A percentile compares a stretch with the other conserved stretches of the same genome.
Evolutionary conservation across 2,797 vertebrate genomes (phyloP).

Genomic region (Microhierax caerulescens): DNA sequence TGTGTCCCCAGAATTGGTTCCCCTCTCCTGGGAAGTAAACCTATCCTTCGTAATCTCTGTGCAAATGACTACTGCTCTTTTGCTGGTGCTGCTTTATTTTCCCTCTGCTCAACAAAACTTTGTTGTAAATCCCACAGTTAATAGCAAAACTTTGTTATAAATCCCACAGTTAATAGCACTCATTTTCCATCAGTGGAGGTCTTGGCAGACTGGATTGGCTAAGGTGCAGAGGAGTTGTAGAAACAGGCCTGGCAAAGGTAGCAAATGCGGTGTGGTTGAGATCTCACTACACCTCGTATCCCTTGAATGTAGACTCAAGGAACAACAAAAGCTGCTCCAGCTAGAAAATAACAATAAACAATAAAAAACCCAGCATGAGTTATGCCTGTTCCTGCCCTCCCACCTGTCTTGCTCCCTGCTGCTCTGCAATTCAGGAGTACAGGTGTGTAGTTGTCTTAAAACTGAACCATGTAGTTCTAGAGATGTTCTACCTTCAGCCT

Average conservation of each 20-base stretch:
- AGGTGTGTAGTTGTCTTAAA: not conserved
- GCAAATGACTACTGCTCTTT: not conserved
- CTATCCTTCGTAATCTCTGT: not conserved
- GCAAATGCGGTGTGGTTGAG: not conserved
- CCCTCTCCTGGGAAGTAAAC: not conserved
- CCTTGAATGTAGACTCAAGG: not conserved
- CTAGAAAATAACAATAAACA: not conserved
- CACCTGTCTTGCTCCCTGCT: not conserved
- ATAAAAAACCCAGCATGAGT: accelerated
- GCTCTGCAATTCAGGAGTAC: not conserved
- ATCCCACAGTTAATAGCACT: no score
- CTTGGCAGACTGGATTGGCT: not conserved
- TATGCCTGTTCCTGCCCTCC: not conserved
- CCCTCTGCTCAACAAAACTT: not conserved
- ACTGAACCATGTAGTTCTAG: not conserved
- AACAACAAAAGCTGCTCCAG: not conserved
- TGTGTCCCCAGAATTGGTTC: not conserved
- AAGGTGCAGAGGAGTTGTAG: not conserved
- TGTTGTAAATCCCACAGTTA: no score
- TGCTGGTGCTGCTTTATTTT: not conserved
- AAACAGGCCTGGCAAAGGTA: not conserved
- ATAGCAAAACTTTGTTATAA: not conserved
- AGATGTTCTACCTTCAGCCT: not conserved
- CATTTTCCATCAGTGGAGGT: not conserved
- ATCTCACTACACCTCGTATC: accelerated